These are phyloP conservation scores for Stegodyphus dumicola DNA, from an alignment of 1,140 invertebrate species.

Conservation along the genomic window DNA sequence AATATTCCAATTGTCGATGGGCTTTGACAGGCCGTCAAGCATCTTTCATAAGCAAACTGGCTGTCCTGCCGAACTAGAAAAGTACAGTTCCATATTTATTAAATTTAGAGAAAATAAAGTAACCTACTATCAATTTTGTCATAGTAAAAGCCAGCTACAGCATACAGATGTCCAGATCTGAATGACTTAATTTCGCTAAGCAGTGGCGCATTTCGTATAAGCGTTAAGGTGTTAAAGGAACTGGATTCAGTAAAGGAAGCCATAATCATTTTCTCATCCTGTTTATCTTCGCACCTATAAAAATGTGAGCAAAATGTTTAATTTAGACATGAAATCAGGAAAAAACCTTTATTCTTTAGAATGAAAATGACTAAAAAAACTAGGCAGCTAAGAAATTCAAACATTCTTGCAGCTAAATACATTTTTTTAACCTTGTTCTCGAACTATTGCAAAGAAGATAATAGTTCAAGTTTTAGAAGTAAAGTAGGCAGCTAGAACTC, in stretches of 20 bases:
- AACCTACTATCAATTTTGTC: conserved; percentile 12
- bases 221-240: not conserved
- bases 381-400: not conserved
- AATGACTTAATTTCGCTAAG: conserved; percentile 32
- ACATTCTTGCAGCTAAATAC: no score
- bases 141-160: conserved; percentile 38
- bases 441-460: no score
- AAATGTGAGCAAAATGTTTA: not conserved
- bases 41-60: no score
- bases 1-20: no score
- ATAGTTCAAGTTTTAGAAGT: no score
- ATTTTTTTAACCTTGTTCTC: no score
- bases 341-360: not conserved
- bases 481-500: no score
- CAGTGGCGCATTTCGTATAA: not conserved
- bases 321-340: not conserved
- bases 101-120: not conserved
- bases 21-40: no score
- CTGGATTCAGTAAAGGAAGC: not conserved
- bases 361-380: not conserved
- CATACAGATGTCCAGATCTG: conserved; percentile 14
- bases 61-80: no score
- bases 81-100: no score
- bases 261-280: not conserved
- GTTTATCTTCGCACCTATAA: conserved; percentile 15